A percentile compares a stretch with the other conserved stretches of the same genome.
These are phyloP conservation scores for Drosophila punjabiensis DNA, from an alignment of 1,140 invertebrate genomes.

Conservation along the genomic window DNA sequence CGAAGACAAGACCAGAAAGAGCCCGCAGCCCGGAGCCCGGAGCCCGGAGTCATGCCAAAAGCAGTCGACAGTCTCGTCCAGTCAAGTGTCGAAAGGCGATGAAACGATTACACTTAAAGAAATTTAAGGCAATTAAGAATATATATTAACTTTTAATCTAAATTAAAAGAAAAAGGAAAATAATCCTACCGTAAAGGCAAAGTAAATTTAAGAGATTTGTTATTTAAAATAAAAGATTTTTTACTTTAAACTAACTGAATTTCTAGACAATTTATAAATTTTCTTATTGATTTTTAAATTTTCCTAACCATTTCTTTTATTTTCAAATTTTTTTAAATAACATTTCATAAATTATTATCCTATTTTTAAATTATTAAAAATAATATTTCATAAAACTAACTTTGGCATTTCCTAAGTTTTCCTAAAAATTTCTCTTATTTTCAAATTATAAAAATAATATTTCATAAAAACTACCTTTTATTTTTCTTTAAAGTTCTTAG, in stretches of 20 bases:
- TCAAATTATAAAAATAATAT: too few species aligned
- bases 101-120: slow-evolving; percentile 1
- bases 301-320: neutral
- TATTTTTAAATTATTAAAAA: neutral
- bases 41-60: slow-evolving; percentile 34
- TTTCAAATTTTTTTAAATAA: too few species aligned
- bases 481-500: too few species aligned
- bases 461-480: too few species aligned
- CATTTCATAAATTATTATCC: too few species aligned
- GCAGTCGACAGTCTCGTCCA: slow-evolving; percentile 30
- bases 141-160: too few species aligned
- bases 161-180: neutral
- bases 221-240: neutral
- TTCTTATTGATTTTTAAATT: neutral
- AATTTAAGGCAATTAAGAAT: neutral
- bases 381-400: too few species aligned
- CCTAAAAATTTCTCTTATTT: too few species aligned
- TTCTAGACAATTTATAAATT: neutral
- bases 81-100: slow-evolving; percentile 33
- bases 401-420: too few species aligned
- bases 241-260: neutral
- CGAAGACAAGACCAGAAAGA: neutral
- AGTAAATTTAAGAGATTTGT: neutral
- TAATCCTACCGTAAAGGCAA: too few species aligned
- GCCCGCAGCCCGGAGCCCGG: neutral